Conservation (phyloP, 1,140 invertebrate species). For the silkworm (Bombyx mori) region ASM3026992v2 NC_085127.1:9561001-9561500, state of each 20-base stretch:
- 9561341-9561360: background rate
- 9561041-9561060: slow-evolving; percentile 29
- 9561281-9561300: slow-evolving; percentile 61
- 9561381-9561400: too few species aligned
- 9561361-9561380: too few species aligned
- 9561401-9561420: slow-evolving; percentile 36
- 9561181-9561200: slow-evolving; percentile 13
- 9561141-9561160: too few species aligned
- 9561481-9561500: slow-evolving; percentile 83
- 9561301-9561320: slow-evolving; percentile 64
- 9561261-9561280: slow-evolving; percentile 17
- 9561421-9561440: slow-evolving; percentile 70
- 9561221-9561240: background rate
- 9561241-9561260: slow-evolving; percentile 18
- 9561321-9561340: slow-evolving; percentile 20
- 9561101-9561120: slow-evolving; percentile 18
- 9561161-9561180: slow-evolving; percentile 32
- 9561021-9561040: slow-evolving; percentile 54
- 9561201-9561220: slow-evolving; percentile 9
- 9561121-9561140: too few species aligned
- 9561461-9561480: slow-evolving; percentile 58
- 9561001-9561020: too few species aligned
- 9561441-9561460: slow-evolving; percentile 60
- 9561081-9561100: slow-evolving; percentile 9
- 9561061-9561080: background rate